Conservation (phyloP, 2,888 invertebrate species). For the Dasypolia templi region DNA sequence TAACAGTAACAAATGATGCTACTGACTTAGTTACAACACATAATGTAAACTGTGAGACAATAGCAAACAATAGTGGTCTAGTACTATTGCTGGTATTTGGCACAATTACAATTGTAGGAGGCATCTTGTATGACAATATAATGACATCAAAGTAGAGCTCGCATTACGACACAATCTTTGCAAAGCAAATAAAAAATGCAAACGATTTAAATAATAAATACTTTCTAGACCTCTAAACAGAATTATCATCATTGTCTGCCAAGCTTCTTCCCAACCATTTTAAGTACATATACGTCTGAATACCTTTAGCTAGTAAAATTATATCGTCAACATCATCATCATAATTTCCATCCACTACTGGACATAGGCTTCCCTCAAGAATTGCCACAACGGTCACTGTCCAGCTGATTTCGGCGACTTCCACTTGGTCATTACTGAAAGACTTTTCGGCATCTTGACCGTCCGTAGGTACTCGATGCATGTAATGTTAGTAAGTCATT, state of each 20-base stretch:
- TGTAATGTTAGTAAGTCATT: not conserved
- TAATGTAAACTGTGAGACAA: conserved; percentile 33
- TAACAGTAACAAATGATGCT: conserved; percentile 41
- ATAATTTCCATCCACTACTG: not conserved
- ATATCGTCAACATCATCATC: too few species aligned
- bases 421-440: too few species aligned
- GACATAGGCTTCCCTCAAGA: not conserved
- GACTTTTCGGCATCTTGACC: not conserved
- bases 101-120: conserved; percentile 15
- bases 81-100: conserved; percentile 21
- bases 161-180: not conserved
- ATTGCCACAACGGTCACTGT: not conserved
- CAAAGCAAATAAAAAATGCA: not conserved
- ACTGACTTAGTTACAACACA: conserved; percentile 37
- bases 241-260: not conserved
- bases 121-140: conserved; percentile 6
- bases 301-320: too few species aligned
- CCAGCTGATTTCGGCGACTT: not conserved
- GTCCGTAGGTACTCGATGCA: not conserved
- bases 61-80: conserved; percentile 36
- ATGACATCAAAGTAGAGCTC: not conserved
- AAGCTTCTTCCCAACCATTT: not conserved
- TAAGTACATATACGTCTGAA: too few species aligned
- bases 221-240: not conserved
- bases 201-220: not conserved